A percentile compares a stretch with the other conserved stretches of the same genome.
Evolutionary conservation across 2,888 invertebrate genomes (phyloP).

Genomic region (Ormyrus nitidulus): DNA sequence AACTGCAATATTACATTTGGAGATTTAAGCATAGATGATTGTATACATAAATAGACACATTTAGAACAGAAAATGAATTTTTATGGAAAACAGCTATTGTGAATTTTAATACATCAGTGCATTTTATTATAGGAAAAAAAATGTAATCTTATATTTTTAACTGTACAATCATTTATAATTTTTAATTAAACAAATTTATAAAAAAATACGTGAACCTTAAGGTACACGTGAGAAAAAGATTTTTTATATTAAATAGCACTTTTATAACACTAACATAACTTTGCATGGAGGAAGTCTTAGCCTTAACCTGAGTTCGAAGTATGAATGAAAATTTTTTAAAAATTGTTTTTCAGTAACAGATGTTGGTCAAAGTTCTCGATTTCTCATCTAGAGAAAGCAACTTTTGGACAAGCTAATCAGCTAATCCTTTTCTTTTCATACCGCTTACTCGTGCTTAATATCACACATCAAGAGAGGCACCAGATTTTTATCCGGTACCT

Average conservation of each 20-base stretch:
- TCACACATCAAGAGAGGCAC: constrained; percentile 51
- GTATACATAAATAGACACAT: constrained; percentile 65
- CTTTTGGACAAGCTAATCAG: constrained; percentile 40
- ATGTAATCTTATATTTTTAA: constrained; percentile 26
- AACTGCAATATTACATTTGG: background rate
- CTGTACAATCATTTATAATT: constrained; percentile 21
- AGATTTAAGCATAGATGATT: constrained; percentile 51
- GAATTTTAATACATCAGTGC: constrained; percentile 59
- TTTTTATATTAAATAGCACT: constrained; percentile 29
- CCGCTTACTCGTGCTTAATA: constrained; percentile 38
- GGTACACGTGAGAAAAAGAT: constrained; percentile 17
- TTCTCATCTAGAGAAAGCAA: constrained; percentile 39
- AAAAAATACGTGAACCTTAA: constrained; percentile 23
- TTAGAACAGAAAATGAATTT: constrained; percentile 64
- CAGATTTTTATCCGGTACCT: constrained; percentile 18
- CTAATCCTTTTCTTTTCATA: constrained; percentile 38
- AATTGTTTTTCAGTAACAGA: constrained; percentile 46
- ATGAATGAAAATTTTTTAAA: constrained; percentile 49
- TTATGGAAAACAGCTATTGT: constrained; percentile 60
- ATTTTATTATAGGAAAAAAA: constrained; percentile 37
- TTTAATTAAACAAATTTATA: constrained; percentile 26
- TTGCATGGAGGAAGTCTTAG: constrained; percentile 47
- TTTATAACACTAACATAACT: constrained; percentile 38
- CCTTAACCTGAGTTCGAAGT: constrained; percentile 56
- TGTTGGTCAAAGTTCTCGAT: constrained; percentile 49